These are phyloP conservation scores for Nephrotoma appendiculata DNA, from an alignment of 2,888 invertebrate species.

Conservation along the genomic window DNA sequence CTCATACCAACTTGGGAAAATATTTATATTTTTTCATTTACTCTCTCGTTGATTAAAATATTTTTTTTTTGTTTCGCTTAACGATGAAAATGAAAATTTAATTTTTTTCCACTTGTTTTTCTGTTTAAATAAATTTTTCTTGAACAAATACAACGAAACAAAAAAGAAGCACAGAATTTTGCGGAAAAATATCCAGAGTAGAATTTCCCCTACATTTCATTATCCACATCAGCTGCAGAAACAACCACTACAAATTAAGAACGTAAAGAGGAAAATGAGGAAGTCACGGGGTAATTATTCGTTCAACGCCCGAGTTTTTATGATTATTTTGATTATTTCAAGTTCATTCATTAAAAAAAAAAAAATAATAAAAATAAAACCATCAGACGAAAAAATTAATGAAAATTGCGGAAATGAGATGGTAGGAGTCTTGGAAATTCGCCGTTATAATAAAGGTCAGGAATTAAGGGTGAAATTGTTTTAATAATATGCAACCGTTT, in stretches of 20 bases:
- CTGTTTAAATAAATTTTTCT: background rate
- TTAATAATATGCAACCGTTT: background rate
- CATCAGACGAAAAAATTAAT: background rate
- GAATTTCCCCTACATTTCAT: background rate
- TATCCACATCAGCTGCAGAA: background rate
- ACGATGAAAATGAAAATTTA: background rate
- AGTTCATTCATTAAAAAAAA: conserved; percentile 1
- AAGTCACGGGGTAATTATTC: conserved; percentile 5
- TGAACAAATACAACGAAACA: background rate
- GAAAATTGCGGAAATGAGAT: conserved; percentile 2
- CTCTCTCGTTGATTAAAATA: background rate
- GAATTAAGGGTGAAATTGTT: conserved; percentile 4
- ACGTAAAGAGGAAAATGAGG: background rate
- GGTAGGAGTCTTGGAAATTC: background rate
- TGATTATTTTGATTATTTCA: background rate
- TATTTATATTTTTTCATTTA: background rate
- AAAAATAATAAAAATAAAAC: background rate
- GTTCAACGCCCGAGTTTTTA: conserved; percentile 2
- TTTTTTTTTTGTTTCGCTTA: background rate
- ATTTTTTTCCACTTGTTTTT: background rate
- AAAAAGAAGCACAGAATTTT: background rate
- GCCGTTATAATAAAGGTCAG: background rate
- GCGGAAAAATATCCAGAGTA: background rate
- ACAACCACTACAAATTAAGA: background rate
- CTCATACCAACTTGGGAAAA: background rate